Evolutionary conservation across 2,888 invertebrate species (phyloP).

Genomic region (Octonoba sinensis): DNA sequence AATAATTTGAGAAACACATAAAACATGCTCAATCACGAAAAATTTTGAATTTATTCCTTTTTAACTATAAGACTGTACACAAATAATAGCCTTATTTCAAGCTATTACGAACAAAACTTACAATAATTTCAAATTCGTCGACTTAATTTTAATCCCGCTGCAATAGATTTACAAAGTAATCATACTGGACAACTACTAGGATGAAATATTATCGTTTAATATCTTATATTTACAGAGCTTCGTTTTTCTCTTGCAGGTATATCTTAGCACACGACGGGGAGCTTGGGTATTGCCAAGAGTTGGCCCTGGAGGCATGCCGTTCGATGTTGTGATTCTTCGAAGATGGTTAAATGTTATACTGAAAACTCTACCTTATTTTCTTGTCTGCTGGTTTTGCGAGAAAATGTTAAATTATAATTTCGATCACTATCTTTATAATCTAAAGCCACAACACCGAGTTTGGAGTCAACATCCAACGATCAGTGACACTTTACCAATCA

Average conservation of each 20-base stretch:
- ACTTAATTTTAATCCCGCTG: too few relatives aligned
- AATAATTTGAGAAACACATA: too few relatives aligned
- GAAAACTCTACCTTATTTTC: background rate
- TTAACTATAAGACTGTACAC: too few relatives aligned
- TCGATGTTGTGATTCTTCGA: slow-evolving; percentile 26
- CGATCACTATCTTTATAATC: slow-evolving; percentile 70
- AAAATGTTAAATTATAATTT: slow-evolving; percentile 67
- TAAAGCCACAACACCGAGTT: slow-evolving; percentile 70
- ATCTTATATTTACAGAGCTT: background rate
- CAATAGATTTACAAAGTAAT: too few relatives aligned
- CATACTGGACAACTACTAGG: too few relatives aligned
- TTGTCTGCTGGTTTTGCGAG: background rate
- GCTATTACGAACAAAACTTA: too few relatives aligned
- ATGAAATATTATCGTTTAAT: background rate
- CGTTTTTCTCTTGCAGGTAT: slow-evolving; percentile 16
- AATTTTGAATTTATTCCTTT: too few relatives aligned
- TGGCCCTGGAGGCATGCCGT: slow-evolving; percentile 28
- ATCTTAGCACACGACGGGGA: slow-evolving; percentile 37
- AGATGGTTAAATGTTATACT: slow-evolving; percentile 24
- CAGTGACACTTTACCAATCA: slow-evolving; percentile 72
- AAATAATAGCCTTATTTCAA: too few relatives aligned
- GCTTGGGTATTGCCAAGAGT: slow-evolving; percentile 37
- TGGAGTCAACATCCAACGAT: slow-evolving; percentile 68
- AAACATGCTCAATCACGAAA: too few relatives aligned
- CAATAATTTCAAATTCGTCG: too few relatives aligned